Evolutionary conservation across 2,113 vertebrate species (phyloP), one percentile per base, ranked within the genome.

Genomic region (Ageneiosus marmoratus): DNA sequence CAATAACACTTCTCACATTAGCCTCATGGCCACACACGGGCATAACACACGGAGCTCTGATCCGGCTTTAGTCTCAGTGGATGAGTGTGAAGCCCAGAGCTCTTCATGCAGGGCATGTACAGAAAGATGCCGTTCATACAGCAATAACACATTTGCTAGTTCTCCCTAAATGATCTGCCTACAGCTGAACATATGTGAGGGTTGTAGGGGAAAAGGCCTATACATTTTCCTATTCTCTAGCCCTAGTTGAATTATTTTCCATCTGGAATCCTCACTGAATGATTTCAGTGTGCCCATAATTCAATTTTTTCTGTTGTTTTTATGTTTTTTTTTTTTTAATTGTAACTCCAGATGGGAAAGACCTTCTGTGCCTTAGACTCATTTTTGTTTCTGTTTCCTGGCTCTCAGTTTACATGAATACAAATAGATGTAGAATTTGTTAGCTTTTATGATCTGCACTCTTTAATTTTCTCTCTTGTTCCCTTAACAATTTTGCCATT

Each of bases 1-100:
- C 73, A 56, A 74, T 69, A 85, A 50, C 5, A 7, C 73, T 73
- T 48, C 60, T 37, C 79, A 74, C 80, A 83, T 75, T 76, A 69
- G 46, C 69, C 51, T 50, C 22, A 32, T 41, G 67, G 80, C 18
- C 74, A 50, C 58, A 75, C 67, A 63, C 32, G 51, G 41, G 58
- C 22, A n/a, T 56, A 1, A 24, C 58, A 67, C 58, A 63, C 4
- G 7, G 29, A 67, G n/a, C 74, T 51, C 41, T 48, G 69, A 62
- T 75, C 44, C 24, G 37, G 37, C 62, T 73, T 29, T 60, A 44
- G 11, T 79, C 51, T 72, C 78, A 76, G 44, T 79, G 69, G 13
- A 67, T 44, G 24, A 63, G 29, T 65, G 53, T 76, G 41, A 44
- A 60, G 34, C 75, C 72, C 46, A 82, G 46, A 60, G 58, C 46